These are phyloP conservation scores for Eupithecia abbreviata DNA, from an alignment of 2,888 invertebrate species.

Conservation along the genomic window DNA sequence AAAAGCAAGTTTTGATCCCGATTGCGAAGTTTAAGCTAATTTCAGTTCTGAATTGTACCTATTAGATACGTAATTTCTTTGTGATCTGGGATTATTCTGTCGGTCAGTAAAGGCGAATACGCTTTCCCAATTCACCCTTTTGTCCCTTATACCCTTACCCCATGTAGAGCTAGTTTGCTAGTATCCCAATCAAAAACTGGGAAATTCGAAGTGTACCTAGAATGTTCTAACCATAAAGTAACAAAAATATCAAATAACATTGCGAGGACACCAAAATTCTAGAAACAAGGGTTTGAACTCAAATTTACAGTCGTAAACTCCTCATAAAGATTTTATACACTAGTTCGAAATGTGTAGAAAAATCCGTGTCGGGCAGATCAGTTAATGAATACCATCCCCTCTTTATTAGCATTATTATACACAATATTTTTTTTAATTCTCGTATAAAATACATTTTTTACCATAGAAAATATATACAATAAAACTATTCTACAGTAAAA, in stretches of 20 bases:
- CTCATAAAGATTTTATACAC: neutral
- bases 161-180: neutral
- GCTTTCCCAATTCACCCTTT: neutral
- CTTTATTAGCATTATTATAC: no score
- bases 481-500: no score
- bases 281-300: neutral
- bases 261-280: neutral
- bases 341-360: neutral
- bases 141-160: neutral
- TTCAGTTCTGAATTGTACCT: conserved; percentile 11
- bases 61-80: conserved; percentile 13
- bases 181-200: neutral
- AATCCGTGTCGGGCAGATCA: neutral
- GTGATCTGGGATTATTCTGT: conserved; percentile 6
- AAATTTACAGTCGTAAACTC: neutral
- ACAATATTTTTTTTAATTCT: no score
- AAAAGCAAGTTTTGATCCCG: conserved; percentile 18
- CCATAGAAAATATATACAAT: no score
- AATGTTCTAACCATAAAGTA: neutral
- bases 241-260: neutral
- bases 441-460: no score
- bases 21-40: conserved; percentile 7
- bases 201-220: neutral
- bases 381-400: neutral
- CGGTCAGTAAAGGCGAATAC: neutral